Base-by-base conservation (phyloP, 2,888 invertebrate species). In the Callosobruchus maculatus region DNA sequence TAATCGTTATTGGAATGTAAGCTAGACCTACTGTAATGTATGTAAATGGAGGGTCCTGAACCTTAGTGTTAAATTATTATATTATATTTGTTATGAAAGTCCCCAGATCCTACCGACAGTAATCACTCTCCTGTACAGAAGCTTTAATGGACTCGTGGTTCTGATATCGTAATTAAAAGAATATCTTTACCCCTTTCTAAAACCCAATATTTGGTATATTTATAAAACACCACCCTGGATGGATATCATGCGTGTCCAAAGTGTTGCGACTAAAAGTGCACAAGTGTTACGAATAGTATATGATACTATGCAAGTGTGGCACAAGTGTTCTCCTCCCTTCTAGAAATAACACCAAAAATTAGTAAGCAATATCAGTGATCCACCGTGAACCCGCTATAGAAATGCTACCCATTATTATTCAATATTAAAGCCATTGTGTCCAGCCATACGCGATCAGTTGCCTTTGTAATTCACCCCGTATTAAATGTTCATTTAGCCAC, bases 401-500 rank as follows among this genome's bases (percentile, higher is more conserved):
- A 49, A 49, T 18, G 49, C 4, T 0, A 49, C 49, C 49, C 49
- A 49, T 49, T 49, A 49, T 49, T 49, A 49, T 49, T 49, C 49
- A 49, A 49, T 49, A 49, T 49, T 49, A 49, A 49, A 49, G 49
- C 49, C 18, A 49, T 49, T 49, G 49, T 49, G 13, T 49, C 49
- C 49, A 18, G 49, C 13, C 49, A 68, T 68, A 68, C 22, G 22
- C 68, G 68, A 68, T 49, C 26, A 76, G 77, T 81, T 82, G 81
- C 80, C 81, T 82, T 82, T 81, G 82, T 84, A 83, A 83, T 80
- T 79, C 81, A 81, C 83, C 84, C 84, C 83, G 81, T 81, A 86
- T 86, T 86, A 85, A 86, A 86, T 86, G 86, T 84, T 85, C 86
- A 86, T 86, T 86, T 86, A 82, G 83, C 80, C 80, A 83, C 82